A percentile compares a stretch with the other conserved stretches of the same genome.
Evolutionary conservation across 2,797 vertebrate genomes (phyloP).

Genomic region (Sebastolobus altivelis): DNA sequence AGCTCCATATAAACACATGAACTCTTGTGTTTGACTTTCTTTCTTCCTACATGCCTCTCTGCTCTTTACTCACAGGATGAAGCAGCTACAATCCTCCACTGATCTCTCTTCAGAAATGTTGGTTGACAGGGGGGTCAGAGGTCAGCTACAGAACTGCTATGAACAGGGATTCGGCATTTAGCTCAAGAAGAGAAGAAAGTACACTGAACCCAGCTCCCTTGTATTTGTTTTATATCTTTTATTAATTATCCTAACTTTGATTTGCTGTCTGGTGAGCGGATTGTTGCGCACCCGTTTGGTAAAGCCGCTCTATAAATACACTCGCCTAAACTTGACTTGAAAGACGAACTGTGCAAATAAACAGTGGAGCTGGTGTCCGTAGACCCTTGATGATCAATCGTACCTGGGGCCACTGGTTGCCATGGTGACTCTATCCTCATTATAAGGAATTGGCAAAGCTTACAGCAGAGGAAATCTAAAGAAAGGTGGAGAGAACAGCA

Average conservation of each 20-base stretch:
- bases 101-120: neutral
- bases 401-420: slow-evolving; percentile 43
- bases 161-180: slow-evolving; percentile 16
- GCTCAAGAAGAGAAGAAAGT: neutral
- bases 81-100: neutral
- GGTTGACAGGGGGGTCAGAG: neutral
- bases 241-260: slow-evolving; percentile 22
- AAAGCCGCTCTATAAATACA: slow-evolving; percentile 41
- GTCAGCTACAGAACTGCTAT: neutral
- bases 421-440: slow-evolving; percentile 59
- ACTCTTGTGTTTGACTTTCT: slow-evolving; percentile 11
- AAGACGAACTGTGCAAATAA: slow-evolving; percentile 37
- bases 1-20: slow-evolving; percentile 1
- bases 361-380: slow-evolving; percentile 26
- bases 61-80: neutral
- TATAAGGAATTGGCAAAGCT: slow-evolving; percentile 49
- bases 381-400: slow-evolving; percentile 45
- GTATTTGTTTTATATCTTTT: slow-evolving; percentile 21
- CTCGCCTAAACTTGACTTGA: slow-evolving; percentile 24
- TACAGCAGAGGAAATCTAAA: slow-evolving; percentile 23
- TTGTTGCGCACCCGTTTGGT: slow-evolving; percentile 22
- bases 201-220: neutral
- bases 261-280: slow-evolving; percentile 20
- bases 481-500: slow-evolving; percentile 17
- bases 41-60: neutral